Conservation (phyloP, 1,140 invertebrate genomes). For the Venturia canescens region DNA sequence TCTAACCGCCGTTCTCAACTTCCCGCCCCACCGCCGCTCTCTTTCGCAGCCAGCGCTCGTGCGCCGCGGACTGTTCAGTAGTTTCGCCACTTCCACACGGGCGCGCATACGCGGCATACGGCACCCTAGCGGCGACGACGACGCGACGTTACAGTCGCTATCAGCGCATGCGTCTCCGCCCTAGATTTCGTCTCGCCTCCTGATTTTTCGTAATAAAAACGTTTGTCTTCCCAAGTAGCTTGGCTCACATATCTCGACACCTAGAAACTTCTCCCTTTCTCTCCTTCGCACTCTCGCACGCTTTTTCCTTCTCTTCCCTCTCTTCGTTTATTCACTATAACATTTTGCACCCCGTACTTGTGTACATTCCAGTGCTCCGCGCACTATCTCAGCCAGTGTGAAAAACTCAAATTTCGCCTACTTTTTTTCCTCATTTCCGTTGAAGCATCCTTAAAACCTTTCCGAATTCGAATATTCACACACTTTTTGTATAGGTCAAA, state of each 20-base stretch:
- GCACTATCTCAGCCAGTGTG: background rate
- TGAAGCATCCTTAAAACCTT: background rate
- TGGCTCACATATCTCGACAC: conserved; percentile 57
- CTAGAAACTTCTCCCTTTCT: conserved; percentile 11
- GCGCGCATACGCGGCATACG: conserved; percentile 8
- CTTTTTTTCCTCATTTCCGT: background rate
- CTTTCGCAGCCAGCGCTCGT: background rate
- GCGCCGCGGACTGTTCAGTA: background rate
- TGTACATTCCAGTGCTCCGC: background rate
- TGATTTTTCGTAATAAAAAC: conserved; percentile 71
- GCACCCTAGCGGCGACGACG: conserved; percentile 23
- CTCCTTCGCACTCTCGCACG: conserved; percentile 18
- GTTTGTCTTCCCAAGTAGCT: conserved; percentile 65
- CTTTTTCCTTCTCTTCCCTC: background rate
- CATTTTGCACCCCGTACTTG: background rate
- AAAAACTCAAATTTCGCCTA: background rate
- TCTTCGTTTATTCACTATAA: background rate
- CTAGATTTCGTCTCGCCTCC: conserved; percentile 65
- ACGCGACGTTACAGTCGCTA: conserved; percentile 12
- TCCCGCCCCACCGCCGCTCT: background rate
- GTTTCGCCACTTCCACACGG: conserved; percentile 34
- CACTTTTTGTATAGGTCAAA: background rate
- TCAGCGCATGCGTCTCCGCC: conserved; percentile 50
- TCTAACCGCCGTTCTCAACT: background rate
- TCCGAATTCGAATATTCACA: background rate